phyloP scores from a whole-genome alignment of 2,113 vertebrate species.

The Mixornis gularis region DNA sequence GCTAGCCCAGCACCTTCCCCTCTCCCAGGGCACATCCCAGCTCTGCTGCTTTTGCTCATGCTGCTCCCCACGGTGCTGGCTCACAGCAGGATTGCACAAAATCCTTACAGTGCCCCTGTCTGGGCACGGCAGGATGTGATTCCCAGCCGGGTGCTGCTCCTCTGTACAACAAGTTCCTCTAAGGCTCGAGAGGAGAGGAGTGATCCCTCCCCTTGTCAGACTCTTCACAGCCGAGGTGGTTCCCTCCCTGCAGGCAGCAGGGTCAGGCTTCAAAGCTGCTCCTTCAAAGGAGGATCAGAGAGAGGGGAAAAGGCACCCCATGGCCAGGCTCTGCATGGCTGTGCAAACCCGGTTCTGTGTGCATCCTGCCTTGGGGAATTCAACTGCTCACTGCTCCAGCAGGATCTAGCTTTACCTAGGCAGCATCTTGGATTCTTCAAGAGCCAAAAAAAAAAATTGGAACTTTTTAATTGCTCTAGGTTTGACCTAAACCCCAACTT shows the following conservation, averaged over 20 bases:
- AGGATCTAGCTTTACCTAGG: too few species aligned
- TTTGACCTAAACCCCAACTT: background rate
- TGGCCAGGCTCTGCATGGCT: background rate
- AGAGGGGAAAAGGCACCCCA: background rate
- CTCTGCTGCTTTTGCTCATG: rapidly evolving
- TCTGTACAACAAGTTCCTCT: background rate
- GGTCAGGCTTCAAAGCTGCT: background rate
- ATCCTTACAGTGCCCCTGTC: rapidly evolving
- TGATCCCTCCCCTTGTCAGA: background rate
- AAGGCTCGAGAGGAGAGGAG: background rate
- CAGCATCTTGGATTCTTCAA: too few species aligned
- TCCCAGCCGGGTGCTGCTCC: background rate
- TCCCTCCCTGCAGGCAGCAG: background rate
- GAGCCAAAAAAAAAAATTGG: too few species aligned
- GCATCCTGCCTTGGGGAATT: too few species aligned
- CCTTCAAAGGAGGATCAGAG: background rate
- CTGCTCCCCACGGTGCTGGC: background rate
- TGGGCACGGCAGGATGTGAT: background rate
- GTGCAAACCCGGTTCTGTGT: too few species aligned
- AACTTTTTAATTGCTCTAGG: too few species aligned
- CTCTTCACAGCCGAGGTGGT: background rate
- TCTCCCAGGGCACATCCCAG: background rate
- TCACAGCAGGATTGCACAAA: background rate
- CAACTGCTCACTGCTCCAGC: too few species aligned
- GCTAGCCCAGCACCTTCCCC: too few species aligned